Conservation (phyloP, 2,797 vertebrate species). For the Pantherophis vulpinus region DNA sequence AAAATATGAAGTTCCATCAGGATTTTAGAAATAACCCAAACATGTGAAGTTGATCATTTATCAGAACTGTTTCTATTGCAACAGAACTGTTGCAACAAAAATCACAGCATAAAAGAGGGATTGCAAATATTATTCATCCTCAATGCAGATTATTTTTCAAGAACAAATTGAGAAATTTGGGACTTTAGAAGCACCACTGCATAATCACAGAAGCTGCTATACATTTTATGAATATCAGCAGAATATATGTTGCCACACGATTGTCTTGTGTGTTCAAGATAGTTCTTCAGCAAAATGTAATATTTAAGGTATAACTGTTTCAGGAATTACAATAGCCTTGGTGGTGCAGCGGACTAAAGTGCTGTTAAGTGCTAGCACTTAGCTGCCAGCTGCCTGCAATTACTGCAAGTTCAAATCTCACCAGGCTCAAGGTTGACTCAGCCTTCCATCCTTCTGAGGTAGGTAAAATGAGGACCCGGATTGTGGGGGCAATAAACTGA, state of each 20-base stretch:
- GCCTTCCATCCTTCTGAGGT: too few species aligned
- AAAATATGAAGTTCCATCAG: background rate
- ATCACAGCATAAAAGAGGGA: background rate
- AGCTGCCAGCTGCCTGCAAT: too few species aligned
- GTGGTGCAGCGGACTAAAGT: too few species aligned
- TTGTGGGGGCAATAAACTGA: too few species aligned
- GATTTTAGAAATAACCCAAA: background rate
- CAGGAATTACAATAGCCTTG: background rate
- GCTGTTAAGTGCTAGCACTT: too few species aligned
- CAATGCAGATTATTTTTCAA: background rate
- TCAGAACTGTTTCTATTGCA: background rate
- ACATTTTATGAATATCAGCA: background rate
- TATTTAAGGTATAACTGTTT: background rate
- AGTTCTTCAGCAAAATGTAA: background rate
- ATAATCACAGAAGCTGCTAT: background rate
- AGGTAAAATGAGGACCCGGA: too few species aligned
- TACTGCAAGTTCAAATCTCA: too few species aligned
- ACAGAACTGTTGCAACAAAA: background rate
- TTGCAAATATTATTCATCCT: background rate
- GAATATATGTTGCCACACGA: background rate
- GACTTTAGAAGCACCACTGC: background rate
- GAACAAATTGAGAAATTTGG: background rate
- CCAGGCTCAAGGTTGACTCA: too few species aligned
- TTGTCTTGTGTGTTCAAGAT: background rate
- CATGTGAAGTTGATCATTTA: background rate